Percentiles rank a stretch among this genome's conserved stretches.
Evolutionary conservation across 2,113 vertebrate genomes (phyloP).

Genomic region (Toxotes chatareus): DNA sequence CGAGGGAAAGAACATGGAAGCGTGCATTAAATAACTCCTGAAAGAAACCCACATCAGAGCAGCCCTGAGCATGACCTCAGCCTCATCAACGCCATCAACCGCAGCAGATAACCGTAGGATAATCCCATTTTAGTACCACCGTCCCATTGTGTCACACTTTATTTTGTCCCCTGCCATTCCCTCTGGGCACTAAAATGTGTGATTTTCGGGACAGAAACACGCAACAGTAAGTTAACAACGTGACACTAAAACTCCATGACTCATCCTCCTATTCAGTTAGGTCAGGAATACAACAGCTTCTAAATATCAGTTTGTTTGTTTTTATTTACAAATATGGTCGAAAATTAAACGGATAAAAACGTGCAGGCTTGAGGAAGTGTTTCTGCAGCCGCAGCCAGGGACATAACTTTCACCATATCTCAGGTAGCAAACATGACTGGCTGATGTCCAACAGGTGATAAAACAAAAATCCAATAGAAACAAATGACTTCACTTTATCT

Average conservation of each 20-base stretch:
- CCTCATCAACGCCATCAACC: not conserved
- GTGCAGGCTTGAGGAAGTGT: not conserved
- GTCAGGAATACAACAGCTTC: not conserved
- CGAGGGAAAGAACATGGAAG: not conserved
- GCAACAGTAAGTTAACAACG: not conserved
- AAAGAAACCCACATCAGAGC: not conserved
- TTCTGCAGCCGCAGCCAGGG: not conserved
- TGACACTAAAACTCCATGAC: not conserved
- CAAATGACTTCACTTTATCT: conserved; percentile 16
- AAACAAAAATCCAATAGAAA: conserved; percentile 16
- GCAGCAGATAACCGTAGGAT: not conserved
- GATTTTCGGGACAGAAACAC: not conserved
- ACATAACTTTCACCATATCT: not conserved
- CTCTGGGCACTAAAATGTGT: not conserved
- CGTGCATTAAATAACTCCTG: conserved; percentile 9
- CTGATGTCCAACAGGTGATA: conserved; percentile 21
- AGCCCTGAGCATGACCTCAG: not conserved
- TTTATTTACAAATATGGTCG: rapidly evolving
- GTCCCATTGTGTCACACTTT: not conserved
- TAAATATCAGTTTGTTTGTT: too few relatives aligned
- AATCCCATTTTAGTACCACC: not conserved
- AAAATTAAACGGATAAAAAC: not conserved
- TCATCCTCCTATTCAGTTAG: too few relatives aligned
- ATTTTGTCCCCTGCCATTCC: not conserved
- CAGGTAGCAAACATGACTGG: conserved; percentile 19